phyloP scores from a whole-genome alignment of 1,140 invertebrate genomes.

The Ganaspis sp. region DNA sequence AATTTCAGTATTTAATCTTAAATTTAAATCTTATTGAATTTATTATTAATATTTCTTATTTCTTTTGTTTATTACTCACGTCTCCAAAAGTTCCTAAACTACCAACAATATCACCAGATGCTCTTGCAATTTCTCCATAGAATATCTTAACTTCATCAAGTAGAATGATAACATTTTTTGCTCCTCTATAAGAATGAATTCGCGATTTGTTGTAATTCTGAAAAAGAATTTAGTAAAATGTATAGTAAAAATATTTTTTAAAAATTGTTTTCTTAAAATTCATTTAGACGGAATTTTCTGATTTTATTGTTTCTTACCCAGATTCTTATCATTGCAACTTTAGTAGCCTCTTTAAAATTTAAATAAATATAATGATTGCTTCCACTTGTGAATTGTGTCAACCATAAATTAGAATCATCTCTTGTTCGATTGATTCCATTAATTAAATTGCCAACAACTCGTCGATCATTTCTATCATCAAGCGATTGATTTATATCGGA shows the following conservation, averaged over 20 bases:
- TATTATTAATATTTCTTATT: slow-evolving; percentile 33
- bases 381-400: slow-evolving; percentile 79
- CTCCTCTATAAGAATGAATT: slow-evolving; percentile 87
- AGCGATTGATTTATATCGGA: slow-evolving; percentile 53
- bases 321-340: slow-evolving; percentile 84
- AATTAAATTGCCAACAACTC: slow-evolving; percentile 81
- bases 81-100: slow-evolving; percentile 85
- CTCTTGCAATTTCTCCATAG: slow-evolving; percentile 87
- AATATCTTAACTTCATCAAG: slow-evolving; percentile 84
- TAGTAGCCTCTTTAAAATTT: slow-evolving; percentile 77
- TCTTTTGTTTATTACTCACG: slow-evolving; percentile 77
- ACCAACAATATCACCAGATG: slow-evolving; percentile 84
- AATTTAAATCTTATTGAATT: no score
- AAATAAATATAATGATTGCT: slow-evolving; percentile 79
- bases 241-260: no score
- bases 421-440: slow-evolving; percentile 85
- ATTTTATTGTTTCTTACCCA: slow-evolving; percentile 85
- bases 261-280: no score
- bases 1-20: no score
- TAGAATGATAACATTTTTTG: slow-evolving; percentile 82
- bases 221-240: slow-evolving; percentile 53
- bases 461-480: slow-evolving; percentile 79
- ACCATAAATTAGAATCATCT: slow-evolving; percentile 87
- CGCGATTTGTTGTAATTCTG: slow-evolving; percentile 93
- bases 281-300: no score